Base-by-base conservation (phyloP, 2,888 invertebrate species). In the Eristalinus aeneus region DNA sequence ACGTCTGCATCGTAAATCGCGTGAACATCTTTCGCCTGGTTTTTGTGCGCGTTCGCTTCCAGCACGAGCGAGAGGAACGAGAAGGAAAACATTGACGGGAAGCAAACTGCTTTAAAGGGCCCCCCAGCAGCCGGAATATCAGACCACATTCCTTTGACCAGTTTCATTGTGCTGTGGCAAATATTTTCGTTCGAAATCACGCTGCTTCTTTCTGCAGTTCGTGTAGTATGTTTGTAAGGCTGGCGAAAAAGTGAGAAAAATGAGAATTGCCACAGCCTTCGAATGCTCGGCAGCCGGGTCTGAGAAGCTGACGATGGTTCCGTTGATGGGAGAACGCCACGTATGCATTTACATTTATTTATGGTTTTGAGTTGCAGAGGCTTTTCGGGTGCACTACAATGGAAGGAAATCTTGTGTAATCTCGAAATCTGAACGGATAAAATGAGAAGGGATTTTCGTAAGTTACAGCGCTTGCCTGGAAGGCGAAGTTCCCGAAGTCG, bases 1-100 rank as follows among this genome's bases (percentile, higher is more conserved):
- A 89, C 89, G 89, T 89, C 88, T 86, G 86, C 85, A 88, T 88
- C 88, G 86, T 89, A 88, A 89, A 89, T 89, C 88, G 88, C 85
- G 85, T 88, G 82, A 88, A 83, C 88, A 78, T 86, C 82, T 86
- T 82, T 73, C 58, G 75, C 68, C 39, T 69, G 1, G 46, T 46
- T n/a, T 71, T 27, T 74, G 23, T 54, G 8, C 22, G 54, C 20
- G 10, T 9, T 11, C 22, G 1, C 22, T 54, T 39, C 39, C 20
- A 54, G 10, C 31, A 54, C 36, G 16, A 64, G 58, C 65, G 32
- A 71, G 27, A 23, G 12, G 58, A 4, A 8, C 34, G 34, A 58
- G 6, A 20, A 16, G 23, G 20, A 65, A 64, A 71, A 64, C n/a
- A 58, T 20, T 32, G 61, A 31, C 10, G n/a, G 27, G 11, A 32